Percentiles rank a stretch among this genome's conserved stretches.
Conservation (phyloP, 1,140 invertebrate genomes). For the Planococcus citri region DNA sequence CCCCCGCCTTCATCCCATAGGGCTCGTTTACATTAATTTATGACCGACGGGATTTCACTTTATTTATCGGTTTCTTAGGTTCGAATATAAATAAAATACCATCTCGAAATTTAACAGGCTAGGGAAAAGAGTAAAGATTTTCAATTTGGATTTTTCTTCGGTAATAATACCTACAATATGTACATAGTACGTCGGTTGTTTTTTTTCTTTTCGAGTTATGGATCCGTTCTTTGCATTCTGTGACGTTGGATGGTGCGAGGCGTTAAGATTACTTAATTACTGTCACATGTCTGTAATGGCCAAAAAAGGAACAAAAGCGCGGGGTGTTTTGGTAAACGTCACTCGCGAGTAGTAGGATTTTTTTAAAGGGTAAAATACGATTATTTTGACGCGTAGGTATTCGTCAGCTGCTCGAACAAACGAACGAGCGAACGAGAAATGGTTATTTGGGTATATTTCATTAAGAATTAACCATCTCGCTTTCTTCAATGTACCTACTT, state of each 20-base stretch:
- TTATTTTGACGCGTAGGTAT: background rate
- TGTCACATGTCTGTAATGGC: background rate
- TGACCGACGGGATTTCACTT: constrained; percentile 11
- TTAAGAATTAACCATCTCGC: background rate
- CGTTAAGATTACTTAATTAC: too few species aligned
- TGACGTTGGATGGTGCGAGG: too few species aligned
- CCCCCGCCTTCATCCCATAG: background rate
- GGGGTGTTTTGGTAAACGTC: background rate
- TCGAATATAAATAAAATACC: background rate
- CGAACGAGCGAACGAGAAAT: background rate
- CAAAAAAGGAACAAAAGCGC: background rate
- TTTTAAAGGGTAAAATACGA: constrained; percentile 6
- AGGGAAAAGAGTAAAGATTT: background rate
- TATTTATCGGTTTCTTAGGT: background rate
- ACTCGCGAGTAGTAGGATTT: background rate
- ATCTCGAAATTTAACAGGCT: background rate
- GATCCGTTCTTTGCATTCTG: too few species aligned
- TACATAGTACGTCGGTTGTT: too few species aligned
- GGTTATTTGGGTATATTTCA: background rate
- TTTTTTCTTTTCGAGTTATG: too few species aligned
- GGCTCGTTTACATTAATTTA: constrained; percentile 15
- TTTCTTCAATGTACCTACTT: background rate
- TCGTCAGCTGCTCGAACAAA: background rate
- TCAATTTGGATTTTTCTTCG: background rate
- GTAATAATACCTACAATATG: too few species aligned